phyloP scores from a whole-genome alignment of 2,888 invertebrate species.

The Cryptosula pallasiana region DNA sequence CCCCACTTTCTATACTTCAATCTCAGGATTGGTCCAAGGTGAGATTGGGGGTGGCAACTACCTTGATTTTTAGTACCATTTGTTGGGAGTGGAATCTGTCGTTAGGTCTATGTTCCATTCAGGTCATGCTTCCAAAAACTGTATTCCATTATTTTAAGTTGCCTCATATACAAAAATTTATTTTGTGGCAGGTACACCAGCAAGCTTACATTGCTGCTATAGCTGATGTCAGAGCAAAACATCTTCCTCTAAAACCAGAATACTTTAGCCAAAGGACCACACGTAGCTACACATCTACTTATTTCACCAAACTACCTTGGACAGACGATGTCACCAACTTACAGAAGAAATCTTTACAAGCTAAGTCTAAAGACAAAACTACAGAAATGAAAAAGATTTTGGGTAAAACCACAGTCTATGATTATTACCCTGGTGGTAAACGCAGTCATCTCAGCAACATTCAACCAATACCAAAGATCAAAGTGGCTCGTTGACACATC shows the following conservation, averaged over 20 bases:
- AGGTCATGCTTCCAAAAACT: no score
- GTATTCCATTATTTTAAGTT: no score
- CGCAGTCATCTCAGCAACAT: not conserved
- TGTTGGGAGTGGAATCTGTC: no score
- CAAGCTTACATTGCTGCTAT: slow-evolving; percentile 12
- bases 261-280: not conserved
- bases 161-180: no score
- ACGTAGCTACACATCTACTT: slow-evolving; percentile 11
- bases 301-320: slow-evolving; percentile 20
- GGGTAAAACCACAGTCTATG: not conserved
- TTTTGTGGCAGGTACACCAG: slow-evolving; percentile 18
- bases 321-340: not conserved
- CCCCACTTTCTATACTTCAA: no score
- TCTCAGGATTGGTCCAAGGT: no score
- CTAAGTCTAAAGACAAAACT: not conserved
- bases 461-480: not conserved
- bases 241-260: not conserved
- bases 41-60: no score
- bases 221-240: not conserved
- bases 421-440: slow-evolving; percentile 19
- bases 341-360: not conserved
- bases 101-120: no score
- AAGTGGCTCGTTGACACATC: not conserved
- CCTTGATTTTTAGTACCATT: no score
- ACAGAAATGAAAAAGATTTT: slow-evolving; percentile 18